phyloP scores from a whole-genome alignment of 1,140 invertebrate genomes.

The Lerema accius region DNA sequence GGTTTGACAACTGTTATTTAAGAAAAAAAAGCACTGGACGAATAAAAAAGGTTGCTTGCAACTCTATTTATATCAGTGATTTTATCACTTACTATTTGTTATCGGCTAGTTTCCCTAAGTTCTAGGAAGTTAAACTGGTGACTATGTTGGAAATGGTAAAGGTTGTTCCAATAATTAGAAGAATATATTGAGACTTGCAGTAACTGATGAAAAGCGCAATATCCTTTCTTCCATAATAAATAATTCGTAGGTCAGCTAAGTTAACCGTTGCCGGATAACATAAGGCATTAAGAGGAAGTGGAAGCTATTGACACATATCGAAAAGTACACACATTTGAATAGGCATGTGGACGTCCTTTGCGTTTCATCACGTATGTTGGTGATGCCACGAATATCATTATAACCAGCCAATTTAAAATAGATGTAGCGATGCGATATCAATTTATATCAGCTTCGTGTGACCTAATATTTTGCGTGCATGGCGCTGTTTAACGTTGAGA shows the following conservation, averaged over 20 bases:
- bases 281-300: conserved; percentile 24
- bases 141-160: too few relatives aligned
- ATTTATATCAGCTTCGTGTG: conserved; percentile 20
- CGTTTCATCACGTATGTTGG: conserved; percentile 24
- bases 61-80: too few relatives aligned
- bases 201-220: not conserved
- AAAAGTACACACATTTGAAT: conserved; percentile 31
- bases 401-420: conserved; percentile 15
- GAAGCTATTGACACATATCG: conserved; percentile 32
- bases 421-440: conserved; percentile 7
- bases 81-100: too few relatives aligned
- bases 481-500: conserved; percentile 1
- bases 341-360: conserved; percentile 10
- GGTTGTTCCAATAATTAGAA: too few relatives aligned
- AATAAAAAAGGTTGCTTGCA: too few relatives aligned
- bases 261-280: not conserved
- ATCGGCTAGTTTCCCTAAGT: too few relatives aligned
- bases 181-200: too few relatives aligned
- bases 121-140: too few relatives aligned
- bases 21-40: too few relatives aligned
- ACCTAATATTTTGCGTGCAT: conserved; percentile 9
- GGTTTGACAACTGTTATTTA: too few relatives aligned
- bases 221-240: not conserved
- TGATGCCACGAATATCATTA: conserved; percentile 18
- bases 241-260: not conserved